Conservation (phyloP, 1,140 invertebrate genomes). For the Ptiloglossa arizonensis region DNA sequence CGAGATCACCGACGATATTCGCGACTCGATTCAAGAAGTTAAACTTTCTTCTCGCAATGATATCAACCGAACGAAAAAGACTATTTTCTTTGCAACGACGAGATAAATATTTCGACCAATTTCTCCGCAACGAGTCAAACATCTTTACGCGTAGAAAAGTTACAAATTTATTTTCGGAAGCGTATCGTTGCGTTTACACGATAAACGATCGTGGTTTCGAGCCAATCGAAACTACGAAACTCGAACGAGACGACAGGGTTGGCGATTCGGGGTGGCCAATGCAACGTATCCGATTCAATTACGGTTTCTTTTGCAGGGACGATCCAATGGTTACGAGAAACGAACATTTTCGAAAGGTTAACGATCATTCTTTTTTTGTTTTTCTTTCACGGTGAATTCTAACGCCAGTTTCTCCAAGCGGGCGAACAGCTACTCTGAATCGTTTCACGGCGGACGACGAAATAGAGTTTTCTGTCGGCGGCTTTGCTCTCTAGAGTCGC, state of each 20-base stretch:
- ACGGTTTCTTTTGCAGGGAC: background rate
- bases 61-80: too few species aligned
- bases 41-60: too few species aligned
- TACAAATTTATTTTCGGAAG: too few species aligned
- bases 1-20: too few species aligned
- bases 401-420: background rate
- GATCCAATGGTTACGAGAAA: background rate
- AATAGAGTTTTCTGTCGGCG: constrained; percentile 4
- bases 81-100: too few species aligned
- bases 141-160: too few species aligned
- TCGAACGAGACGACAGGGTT: background rate
- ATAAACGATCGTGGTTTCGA: too few species aligned
- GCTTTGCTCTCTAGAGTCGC: constrained; percentile 28
- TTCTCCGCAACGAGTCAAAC: too few species aligned
- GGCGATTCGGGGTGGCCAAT: background rate
- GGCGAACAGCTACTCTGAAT: background rate
- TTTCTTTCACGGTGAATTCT: background rate
- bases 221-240: background rate
- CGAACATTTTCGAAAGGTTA: background rate
- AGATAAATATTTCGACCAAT: too few species aligned
- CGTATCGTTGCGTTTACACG: too few species aligned
- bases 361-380: too few species aligned
- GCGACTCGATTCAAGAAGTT: too few species aligned
- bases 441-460: background rate
- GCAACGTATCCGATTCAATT: background rate